phyloP scores from a whole-genome alignment of 2,888 invertebrate genomes.

The Acrobasis repandana region DNA sequence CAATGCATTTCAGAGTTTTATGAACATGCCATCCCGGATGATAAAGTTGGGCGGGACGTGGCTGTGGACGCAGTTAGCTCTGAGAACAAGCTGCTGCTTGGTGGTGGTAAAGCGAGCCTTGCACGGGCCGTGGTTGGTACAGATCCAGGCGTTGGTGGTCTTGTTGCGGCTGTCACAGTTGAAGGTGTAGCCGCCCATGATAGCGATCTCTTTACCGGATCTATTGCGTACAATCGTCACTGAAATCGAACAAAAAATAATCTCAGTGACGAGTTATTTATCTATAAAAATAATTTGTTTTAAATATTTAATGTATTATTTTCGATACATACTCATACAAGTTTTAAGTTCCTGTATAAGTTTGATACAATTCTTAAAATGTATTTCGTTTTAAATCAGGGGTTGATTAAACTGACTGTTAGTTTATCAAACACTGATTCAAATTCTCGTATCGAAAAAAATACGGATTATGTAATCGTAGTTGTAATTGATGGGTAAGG shows the following conservation, averaged over 20 bases:
- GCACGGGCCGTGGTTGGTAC: constrained; percentile 27
- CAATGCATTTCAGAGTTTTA: neutral
- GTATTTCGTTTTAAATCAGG: too few species aligned
- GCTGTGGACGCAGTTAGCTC: constrained; percentile 26
- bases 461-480: too few species aligned
- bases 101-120: constrained; percentile 23
- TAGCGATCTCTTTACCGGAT: constrained; percentile 21
- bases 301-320: too few species aligned
- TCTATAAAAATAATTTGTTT: neutral
- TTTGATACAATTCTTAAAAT: too few species aligned
- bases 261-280: neutral
- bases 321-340: too few species aligned
- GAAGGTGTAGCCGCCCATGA: constrained; percentile 30
- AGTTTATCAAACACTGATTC: too few species aligned
- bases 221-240: constrained; percentile 23
- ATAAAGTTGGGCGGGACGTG: constrained; percentile 29
- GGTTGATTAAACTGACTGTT: too few species aligned
- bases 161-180: constrained; percentile 19
- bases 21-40: constrained; percentile 26
- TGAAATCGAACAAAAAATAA: constrained; percentile 7
- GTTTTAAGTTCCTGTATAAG: too few species aligned
- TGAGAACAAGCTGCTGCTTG: constrained; percentile 7
- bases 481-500: too few species aligned
- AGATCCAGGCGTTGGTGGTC: constrained; percentile 23
- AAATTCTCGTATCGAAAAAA: too few species aligned